Evolutionary conservation across 2,888 invertebrate genomes (phyloP), one percentile per base, ranked within the genome.

Genomic region (Oxycera nigricornis): DNA sequence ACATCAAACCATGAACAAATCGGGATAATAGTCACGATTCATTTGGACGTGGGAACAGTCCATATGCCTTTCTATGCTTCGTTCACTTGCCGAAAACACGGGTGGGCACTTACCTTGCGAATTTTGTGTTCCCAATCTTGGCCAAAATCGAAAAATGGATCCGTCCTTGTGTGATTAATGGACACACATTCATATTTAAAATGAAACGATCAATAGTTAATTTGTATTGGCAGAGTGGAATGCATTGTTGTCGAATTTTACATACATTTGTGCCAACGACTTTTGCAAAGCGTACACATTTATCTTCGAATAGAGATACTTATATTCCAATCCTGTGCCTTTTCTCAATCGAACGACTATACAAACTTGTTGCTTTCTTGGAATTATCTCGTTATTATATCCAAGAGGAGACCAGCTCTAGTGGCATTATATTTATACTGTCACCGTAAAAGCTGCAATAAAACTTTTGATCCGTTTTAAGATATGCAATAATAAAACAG

Each of bases 401-500:
- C 62, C 9, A 35, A 62, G 30, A 30, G 20, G 22, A n/a, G 22
- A 62, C 62, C 20, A 62, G 24, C 55, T 6, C 24, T 24, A 20
- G 20, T 35, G 35, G 22, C 35, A 35, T 20, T 62, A 35, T 62
- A 55, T 55, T 55, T 55, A 24, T 17, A 17, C 17, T 62, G 31
- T 35, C 35, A 20, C 22, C 31, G 26, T 62, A 62, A 62, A 62
- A 35, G 31, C 39, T 39, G 62, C 62, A 62, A 62, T 62, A 62
- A 62, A 62, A 62, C 35, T 62, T 30, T 35, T 35, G 31, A 62
- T 62, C 62, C 62, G 14, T 35, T 30, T 35, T 35, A 31, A 62
- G 62, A 62, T 62, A 62, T 62, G 62, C 62, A 62, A 62, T 35
- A 30, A 35, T 26, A 35, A 30, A 62, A 62, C 35, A 31, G 11